These are phyloP conservation scores for Eumerus sabulonum DNA, from an alignment of 2,888 invertebrate genomes.

Conservation along the genomic window DNA sequence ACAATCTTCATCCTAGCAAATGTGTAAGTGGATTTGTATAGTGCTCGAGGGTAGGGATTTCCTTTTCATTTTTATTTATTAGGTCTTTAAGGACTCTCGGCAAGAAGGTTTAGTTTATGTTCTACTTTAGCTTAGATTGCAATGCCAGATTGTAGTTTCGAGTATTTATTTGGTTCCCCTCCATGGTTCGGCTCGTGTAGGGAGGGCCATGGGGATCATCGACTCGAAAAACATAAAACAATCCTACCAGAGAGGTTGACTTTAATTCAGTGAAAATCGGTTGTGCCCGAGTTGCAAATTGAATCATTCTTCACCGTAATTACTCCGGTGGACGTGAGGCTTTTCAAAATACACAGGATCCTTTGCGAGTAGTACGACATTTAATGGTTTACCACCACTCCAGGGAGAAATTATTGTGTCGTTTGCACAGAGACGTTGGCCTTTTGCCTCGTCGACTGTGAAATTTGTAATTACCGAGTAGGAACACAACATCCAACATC, in stretches of 20 bases:
- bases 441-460: constrained; percentile 9
- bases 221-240: no score
- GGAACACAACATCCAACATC: constrained; percentile 35
- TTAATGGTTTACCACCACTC: not conserved
- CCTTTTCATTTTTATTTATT: constrained; percentile 64
- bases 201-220: no score
- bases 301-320: constrained; percentile 22
- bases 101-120: constrained; percentile 43
- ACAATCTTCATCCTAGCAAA: constrained; percentile 48
- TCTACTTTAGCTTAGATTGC: constrained; percentile 40
- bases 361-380: not conserved
- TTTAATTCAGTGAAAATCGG: constrained; percentile 11
- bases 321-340: no score
- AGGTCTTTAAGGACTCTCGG: constrained; percentile 55
- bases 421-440: not conserved
- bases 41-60: constrained; percentile 28
- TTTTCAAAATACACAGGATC: not conserved
- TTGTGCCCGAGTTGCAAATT: constrained; percentile 17
- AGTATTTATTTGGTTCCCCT: constrained; percentile 11
- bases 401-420: constrained; percentile 17
- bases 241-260: no score
- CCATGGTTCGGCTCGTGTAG: no score
- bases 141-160: constrained; percentile 42
- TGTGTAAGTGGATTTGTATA: constrained; percentile 64
- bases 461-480: constrained; percentile 38